phyloP scores from a whole-genome alignment of 2,113 vertebrate species.

The Pardalotus punctatus region DNA sequence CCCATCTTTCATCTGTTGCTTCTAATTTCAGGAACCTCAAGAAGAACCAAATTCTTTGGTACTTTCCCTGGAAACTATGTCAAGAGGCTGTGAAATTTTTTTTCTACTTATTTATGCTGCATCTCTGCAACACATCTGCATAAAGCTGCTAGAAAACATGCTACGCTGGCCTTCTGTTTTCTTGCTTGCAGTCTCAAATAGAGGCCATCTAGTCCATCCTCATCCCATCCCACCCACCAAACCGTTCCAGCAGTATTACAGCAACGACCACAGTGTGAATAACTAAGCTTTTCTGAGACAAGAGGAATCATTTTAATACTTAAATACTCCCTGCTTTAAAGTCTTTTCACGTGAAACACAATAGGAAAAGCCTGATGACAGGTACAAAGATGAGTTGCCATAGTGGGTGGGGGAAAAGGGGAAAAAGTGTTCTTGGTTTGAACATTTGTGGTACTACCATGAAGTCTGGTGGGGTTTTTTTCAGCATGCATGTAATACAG shows the following conservation, averaged over 20 bases:
- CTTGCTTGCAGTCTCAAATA: slow-evolving; percentile 59
- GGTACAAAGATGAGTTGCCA: neutral
- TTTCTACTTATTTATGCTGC: slow-evolving; percentile 70
- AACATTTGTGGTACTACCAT: neutral
- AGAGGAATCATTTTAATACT: neutral
- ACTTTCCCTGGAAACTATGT: slow-evolving; percentile 99
- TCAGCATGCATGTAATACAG: neutral
- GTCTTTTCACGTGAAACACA: neutral
- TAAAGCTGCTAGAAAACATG: slow-evolving; percentile 71
- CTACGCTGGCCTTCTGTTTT: slow-evolving; percentile 61
- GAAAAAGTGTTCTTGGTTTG: neutral
- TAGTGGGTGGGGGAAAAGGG: too few species aligned
- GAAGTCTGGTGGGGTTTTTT: neutral
- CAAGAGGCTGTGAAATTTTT: slow-evolving; percentile 87
- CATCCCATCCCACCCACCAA: slow-evolving; percentile 61
- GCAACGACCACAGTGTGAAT: neutral
- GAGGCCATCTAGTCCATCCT: slow-evolving; percentile 45
- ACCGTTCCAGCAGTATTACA: slow-evolving; percentile 56
- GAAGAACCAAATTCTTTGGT: slow-evolving; percentile 96
- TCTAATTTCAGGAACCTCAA: slow-evolving; percentile 91
- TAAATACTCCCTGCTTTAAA: neutral
- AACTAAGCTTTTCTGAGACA: slow-evolving; percentile 8
- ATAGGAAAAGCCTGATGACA: neutral
- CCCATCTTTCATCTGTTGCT: slow-evolving; percentile 66
- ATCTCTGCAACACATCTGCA: slow-evolving; percentile 76